Evolutionary conservation across 2,888 invertebrate genomes (phyloP), one percentile per base, ranked within the genome.

Genomic region (Celastrina argiolus): DNA sequence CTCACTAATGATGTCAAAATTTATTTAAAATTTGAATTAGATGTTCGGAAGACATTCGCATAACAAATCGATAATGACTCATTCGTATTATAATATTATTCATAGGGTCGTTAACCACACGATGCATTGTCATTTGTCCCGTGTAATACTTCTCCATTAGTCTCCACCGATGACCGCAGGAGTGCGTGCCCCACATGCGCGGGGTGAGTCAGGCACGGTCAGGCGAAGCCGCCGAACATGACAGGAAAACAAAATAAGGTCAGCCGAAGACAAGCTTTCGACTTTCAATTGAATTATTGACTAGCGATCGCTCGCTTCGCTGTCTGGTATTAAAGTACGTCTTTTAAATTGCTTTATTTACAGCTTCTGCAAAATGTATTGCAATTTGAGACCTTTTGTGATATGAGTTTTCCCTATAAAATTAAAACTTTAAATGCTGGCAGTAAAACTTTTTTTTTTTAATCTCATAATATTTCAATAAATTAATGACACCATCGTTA

Each of bases 231-330:
- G n/a, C 59, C 18, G 59, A 28, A 59, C 65, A 42, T 66, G 65
- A 66, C 65, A 41, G 58, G 56, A 65, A 65, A 65, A 61, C 22
- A 56, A 61, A 67, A 69, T 70, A 66, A 69, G 68, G 70, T 69
- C 69, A 61, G 67, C 63, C 66, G 68, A 65, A 67, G 39, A 39
- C 61, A 39, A 65, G 61, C 68, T 68, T 67, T 69, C 64, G 66
- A 67, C 66, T 68, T 65, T 64, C 61, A 63, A 66, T 66, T 66
- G 58, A 66, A 66, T 69, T 66, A 70, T 69, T 68, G 67, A 65
- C 69, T 68, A 69, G 63, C 58, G 65, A 66, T 67, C 59, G 42
- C 39, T 59, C 58, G 42, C 31, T 31, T 42, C 42, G 42, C 58
- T 66, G 65, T 41, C 41, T 31, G 65, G 34, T 28, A 63, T 63